Evolutionary conservation across 2,888 invertebrate genomes (phyloP), one percentile per base, ranked within the genome.

Genomic region (Allygus modestus): DNA sequence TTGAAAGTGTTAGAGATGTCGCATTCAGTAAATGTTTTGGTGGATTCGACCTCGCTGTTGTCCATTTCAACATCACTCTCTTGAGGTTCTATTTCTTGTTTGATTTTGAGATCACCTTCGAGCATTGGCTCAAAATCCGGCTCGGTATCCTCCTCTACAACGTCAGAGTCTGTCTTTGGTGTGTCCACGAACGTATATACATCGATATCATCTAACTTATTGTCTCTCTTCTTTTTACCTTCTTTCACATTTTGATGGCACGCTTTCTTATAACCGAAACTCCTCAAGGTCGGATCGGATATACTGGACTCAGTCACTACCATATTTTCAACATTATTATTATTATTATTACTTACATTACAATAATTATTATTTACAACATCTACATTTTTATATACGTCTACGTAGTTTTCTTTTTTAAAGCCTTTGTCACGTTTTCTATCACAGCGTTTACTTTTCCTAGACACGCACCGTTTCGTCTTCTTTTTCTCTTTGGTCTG

Each of bases 71-170:
- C 75, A 31, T 75, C 43, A 23, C 85, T 83, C 37, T 84, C 84
- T 46, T 85, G 81, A 58, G 43, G 79, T 33, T 77, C 73, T 46
- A 81, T 23, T 31, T 69, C 69, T 37, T 33, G 84, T 23, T 88
- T 86, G n/a, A 86, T 86, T 41, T 88, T 87, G 12, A 87, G 85
- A 17, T 87, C 87, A 12, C 75, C 85, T 0, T 91, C 91, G 85
- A 26, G 75, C 82, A 61, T 83, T 84, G 69, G 85, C 77, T 73
- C 87, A 85, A 23, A 37, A 23, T 82, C 82, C 11, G 33, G 15
- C 11, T 82, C 81, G 7, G 73, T 31, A 37, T 46, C 82, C 4
- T 71, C 82, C 31, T 37, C 65, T 37, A 79, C 69, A 33, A 2
- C 33, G 23, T 77, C 79, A 20, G 31, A 79, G 46, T 85, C 85